These are phyloP conservation scores for Trialeurodes vaporariorum DNA, from an alignment of 1,140 invertebrate genomes.

Conservation along the genomic window DNA sequence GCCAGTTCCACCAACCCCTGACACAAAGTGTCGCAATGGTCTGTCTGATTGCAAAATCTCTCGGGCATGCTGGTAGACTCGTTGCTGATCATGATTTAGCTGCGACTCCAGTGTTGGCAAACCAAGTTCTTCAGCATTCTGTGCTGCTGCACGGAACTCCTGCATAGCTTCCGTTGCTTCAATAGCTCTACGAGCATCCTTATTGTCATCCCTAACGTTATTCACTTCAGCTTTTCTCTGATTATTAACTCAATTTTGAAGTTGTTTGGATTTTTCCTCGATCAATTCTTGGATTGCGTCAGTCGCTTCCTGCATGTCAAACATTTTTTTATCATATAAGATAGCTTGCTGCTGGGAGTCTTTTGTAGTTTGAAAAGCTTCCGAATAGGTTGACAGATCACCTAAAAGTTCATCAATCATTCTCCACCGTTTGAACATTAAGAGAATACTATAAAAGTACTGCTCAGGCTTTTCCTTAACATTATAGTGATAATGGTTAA, in stretches of 20 bases:
- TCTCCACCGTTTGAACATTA: slow-evolving; percentile 16
- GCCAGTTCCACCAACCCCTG: too few relatives aligned
- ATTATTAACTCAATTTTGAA: too few relatives aligned
- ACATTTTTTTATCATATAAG: slow-evolving; percentile 22
- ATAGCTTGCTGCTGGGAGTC: slow-evolving; percentile 5
- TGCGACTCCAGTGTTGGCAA: slow-evolving; percentile 22
- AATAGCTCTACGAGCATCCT: too few relatives aligned
- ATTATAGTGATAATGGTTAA: slow-evolving; percentile 11
- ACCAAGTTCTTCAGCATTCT: not conserved
- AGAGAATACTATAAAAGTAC: slow-evolving; percentile 11
- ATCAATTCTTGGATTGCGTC: not conserved
- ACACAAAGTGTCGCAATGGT: slow-evolving; percentile 13
- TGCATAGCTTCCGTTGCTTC: too few relatives aligned
- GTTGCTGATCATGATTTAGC: slow-evolving; percentile 27
- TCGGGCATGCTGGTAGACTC: slow-evolving; percentile 24
- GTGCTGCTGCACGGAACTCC: too few relatives aligned
- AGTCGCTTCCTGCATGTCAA: not conserved
- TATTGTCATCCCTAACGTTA: too few relatives aligned
- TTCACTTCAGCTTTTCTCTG: too few relatives aligned
- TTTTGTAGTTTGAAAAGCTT: slow-evolving; percentile 5
- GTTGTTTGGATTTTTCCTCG: too few relatives aligned
- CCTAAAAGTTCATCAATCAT: slow-evolving; percentile 7
- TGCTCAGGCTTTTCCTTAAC: slow-evolving; percentile 10
- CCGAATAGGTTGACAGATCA: not conserved
- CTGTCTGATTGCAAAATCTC: not conserved